A percentile compares a stretch with the other conserved stretches of the same genome.
These are phyloP conservation scores for Thunnus maccoyii DNA, from an alignment of 2,113 vertebrate species.

Conservation along the genomic window DNA sequence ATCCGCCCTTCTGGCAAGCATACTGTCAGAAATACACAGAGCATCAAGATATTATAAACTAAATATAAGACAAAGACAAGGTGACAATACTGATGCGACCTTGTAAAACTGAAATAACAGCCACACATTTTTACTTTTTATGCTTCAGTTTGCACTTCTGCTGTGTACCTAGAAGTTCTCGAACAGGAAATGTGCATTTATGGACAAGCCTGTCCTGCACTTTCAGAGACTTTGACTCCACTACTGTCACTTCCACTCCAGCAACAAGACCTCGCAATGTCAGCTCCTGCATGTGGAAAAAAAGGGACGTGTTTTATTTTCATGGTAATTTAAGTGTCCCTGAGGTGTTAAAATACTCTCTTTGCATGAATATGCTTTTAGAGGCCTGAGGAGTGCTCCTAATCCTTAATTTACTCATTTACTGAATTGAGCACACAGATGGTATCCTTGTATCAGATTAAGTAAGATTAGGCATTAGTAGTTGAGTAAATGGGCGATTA, in stretches of 20 bases:
- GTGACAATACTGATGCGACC: too few species aligned
- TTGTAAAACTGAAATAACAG: not conserved
- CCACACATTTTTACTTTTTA: not conserved
- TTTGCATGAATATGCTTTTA: not conserved
- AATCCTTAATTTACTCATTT: not conserved
- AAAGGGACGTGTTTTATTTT: too few species aligned
- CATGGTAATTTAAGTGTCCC: not conserved
- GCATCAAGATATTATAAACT: not conserved
- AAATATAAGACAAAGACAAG: not conserved
- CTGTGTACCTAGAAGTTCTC: conserved; percentile 66
- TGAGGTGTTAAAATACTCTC: not conserved
- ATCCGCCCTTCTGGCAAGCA: conserved; percentile 80
- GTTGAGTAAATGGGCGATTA: not conserved
- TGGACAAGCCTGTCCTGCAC: conserved; percentile 45
- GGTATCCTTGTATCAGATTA: not conserved
- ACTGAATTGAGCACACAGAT: conserved; percentile 3
- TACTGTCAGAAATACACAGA: conserved; percentile 47
- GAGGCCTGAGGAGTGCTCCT: not conserved
- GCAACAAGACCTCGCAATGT: conserved; percentile 54
- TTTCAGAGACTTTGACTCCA: conserved; percentile 51
- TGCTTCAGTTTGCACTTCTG: not conserved
- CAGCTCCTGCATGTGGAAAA: conserved; percentile 46
- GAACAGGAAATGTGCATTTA: conserved; percentile 59
- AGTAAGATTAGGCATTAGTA: not conserved
- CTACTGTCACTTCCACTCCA: conserved; percentile 48